phyloP scores from a whole-genome alignment of 2,797 vertebrate genomes.

The Salarias fasciatus region DNA sequence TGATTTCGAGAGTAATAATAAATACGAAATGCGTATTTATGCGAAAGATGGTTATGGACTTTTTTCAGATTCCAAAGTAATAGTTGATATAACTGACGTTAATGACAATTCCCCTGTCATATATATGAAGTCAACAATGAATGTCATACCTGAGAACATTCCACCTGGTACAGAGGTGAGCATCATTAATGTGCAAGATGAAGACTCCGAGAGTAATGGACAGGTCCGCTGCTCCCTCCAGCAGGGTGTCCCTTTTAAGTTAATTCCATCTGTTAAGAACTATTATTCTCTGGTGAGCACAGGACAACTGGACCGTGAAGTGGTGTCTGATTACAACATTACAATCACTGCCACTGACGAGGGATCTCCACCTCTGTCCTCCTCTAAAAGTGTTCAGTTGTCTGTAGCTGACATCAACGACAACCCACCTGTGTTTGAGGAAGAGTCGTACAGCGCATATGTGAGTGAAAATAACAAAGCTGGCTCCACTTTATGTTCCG shows the following conservation, averaged over 20 bases:
- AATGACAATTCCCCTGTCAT: too few species aligned
- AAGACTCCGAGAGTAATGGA: conserved; percentile 58
- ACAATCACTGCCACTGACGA: conserved; percentile 74
- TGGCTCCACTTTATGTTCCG: conserved; percentile 70
- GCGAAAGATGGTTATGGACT: conserved; percentile 78
- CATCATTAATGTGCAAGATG: conserved; percentile 61
- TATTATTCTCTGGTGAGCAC: conserved; percentile 58
- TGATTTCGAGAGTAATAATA: conserved; percentile 70
- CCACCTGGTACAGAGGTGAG: too few species aligned
- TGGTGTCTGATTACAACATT: conserved; percentile 30
- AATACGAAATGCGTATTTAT: conserved; percentile 76
- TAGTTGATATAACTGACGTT: conserved; percentile 62
- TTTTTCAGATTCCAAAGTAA: conserved; percentile 62
- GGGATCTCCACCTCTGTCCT: conserved; percentile 71
- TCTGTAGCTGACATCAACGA: conserved; percentile 72
- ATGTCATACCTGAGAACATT: too few species aligned
- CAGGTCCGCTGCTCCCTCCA: conserved; percentile 43
- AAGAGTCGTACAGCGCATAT: conserved; percentile 49
- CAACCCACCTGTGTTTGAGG: conserved; percentile 58
- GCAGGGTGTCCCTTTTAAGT: too few species aligned
- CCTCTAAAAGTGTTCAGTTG: conserved; percentile 61
- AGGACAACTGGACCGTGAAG: conserved; percentile 65
- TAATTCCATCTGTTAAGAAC: too few species aligned
- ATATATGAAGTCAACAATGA: too few species aligned
- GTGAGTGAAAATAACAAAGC: conserved; percentile 75